Evolutionary conservation across 2,113 vertebrate species (phyloP), one percentile per base, ranked within the genome.

Genomic region (Sitta europaea): DNA sequence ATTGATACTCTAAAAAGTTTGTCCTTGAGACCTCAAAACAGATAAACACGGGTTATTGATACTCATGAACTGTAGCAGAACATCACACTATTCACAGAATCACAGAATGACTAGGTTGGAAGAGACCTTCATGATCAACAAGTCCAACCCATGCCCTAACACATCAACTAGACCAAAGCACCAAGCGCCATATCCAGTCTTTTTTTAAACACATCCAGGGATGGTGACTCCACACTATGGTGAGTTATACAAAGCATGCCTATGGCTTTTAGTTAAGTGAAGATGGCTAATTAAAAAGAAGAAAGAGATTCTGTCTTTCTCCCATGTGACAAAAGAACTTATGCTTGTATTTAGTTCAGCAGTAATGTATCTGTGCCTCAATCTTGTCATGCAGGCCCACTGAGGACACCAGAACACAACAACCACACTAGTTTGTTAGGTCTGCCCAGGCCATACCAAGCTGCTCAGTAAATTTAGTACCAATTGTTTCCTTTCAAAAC

Each of bases 341-440:
- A 33, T 1, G 3, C 12, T 78, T 67, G 40, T 35, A 31, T 25
- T 47, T 51, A 85, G 33, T 75, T 81, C n/a, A 82, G 70, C 28
- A 77, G n/a, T 1, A 0, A 66, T 12, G 5, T 13, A 55, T 4
- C 13, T 47, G 38, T 53, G 31, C 19, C 47, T 75, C 59, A 73
- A 1, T 25, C 53, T 51, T 72, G 36, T 9, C 42, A 36, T 4
- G 22, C 6, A 25, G 51, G 16, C 22, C 40, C 68, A 74, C 25
- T 61, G 38, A 68, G 38, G 29, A 35, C 66, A 72, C 14, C 12
- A 24, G 28, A 65, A 62, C 2, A 3, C 29, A 55, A 27, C 24
- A 27, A 2, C 1, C 36, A 9, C 0, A 68, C 12, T 50, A 61
- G 29, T 11, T 76, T 2, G 0, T 42, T 9, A 58, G 29, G 27